Evolutionary conservation across 2,888 invertebrate genomes (phyloP), one percentile per base, ranked within the genome.

Genomic region (Microdon myrmicae): DNA sequence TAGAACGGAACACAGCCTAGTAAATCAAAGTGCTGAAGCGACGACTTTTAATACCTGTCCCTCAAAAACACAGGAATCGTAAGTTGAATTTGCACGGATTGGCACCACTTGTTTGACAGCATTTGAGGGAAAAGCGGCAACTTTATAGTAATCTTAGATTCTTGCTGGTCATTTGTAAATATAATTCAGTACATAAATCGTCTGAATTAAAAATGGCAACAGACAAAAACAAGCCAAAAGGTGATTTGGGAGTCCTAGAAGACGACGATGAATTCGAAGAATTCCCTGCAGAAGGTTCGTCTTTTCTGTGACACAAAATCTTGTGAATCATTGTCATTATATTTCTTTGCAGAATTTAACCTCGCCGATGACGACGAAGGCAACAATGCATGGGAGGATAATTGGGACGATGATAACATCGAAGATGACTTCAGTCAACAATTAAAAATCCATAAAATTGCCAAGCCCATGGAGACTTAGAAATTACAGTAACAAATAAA

Each of bases 261-360:
- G 98, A 99, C 82, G 98, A 99, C 74, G 98, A 99, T 75, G 98
- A 99, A 81, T 99, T 99, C 75, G 98, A 99, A 82, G 98, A 99
- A 83, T 99, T 99, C 80, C 97, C 97, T 44, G 92, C 96, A 4
- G 97, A 97, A 89, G 95, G 96, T 95, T 79, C 55, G 28, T 13
- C 3, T 20, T 39, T 78, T 79, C 75, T 66, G 16, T 22, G 12
- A 29, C 20, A 16, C 13, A 25, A n/a, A 13, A 26, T 32, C 20
- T 16, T 22, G 17, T 3, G 1, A 20, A 20, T 8, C 2, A 79
- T n/a, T n/a, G n/a, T n/a, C 9, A 26, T 9, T 9, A 6, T 45
- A 59, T 38, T 25, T 7, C 13, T 4, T 37, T 28, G 16, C 22
- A 92, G 92, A 92, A 80, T 92, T 92, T 87, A 88, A 90, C 1